Evolutionary conservation across 2,113 vertebrate genomes (phyloP).

Genomic region (Cygnus atratus): DNA sequence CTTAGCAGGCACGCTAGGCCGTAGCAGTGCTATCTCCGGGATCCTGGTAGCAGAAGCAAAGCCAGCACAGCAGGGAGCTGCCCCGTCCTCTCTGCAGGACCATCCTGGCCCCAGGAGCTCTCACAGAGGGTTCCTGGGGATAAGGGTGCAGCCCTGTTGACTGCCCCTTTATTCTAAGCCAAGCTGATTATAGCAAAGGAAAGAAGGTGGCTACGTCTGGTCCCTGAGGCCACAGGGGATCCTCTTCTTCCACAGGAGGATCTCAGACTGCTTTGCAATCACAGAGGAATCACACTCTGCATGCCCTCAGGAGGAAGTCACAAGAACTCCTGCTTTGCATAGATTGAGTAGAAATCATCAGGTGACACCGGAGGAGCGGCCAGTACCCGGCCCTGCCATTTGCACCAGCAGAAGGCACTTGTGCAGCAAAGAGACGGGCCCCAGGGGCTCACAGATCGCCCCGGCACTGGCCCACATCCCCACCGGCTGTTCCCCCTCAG

Average conservation of each 20-base stretch:
- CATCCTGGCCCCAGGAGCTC: not conserved
- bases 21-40: not conserved
- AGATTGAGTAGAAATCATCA: not conserved
- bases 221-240: not conserved
- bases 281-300: rapidly evolving
- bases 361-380: not conserved
- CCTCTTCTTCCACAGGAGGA: not conserved
- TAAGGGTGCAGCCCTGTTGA: not conserved
- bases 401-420: not conserved
- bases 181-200: not conserved
- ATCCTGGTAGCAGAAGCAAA: not conserved
- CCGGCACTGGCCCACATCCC: not conserved
- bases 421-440: not conserved
- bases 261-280: not conserved
- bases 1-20: not conserved
- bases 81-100: not conserved
- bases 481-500: not conserved
- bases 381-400: not conserved
- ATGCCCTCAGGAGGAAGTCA: not conserved
- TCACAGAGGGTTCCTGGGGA: rapidly evolving
- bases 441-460: not conserved
- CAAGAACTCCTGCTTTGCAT: not conserved
- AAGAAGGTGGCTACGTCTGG: not conserved
- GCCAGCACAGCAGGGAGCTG: not conserved
- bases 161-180: not conserved